Base-by-base conservation (phyloP, 2,113 vertebrate genomes). In the Paramormyrops kingsleyae region DNA sequence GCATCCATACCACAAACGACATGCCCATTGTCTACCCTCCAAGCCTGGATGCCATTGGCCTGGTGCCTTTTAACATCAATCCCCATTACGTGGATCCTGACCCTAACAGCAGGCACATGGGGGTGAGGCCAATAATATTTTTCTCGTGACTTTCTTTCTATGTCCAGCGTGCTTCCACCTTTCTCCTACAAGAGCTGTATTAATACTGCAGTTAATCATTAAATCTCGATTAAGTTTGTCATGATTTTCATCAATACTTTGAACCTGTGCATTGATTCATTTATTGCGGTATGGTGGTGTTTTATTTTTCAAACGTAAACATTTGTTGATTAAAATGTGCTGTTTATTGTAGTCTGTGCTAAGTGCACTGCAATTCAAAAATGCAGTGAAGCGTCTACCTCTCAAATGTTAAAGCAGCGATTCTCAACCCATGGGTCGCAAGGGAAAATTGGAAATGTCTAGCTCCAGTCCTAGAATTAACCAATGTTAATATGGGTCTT, bases 21-120 rank as follows among this genome's bases (percentile, higher is more conserved):
- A 97, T 98, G 96, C 97, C 97, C 87, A 97, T 97, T 89, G 96
- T 97, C 90, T 97, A 92, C 91, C 97, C 97, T 5, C 97, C 97
- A 47, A 95, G 96, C 88, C 94, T 97, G 90, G 46, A 93, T 31
- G 97, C 97, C 90, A 94, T 98, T 42, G 96, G 95, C 88, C 95
- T 98, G 90, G 95, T 97, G 59, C 96, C 97, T 89, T 98, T 98
- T 92, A 98, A 98, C 94, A 97, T 98, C 91, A 98, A 98, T 91
- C 97, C 97, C 0, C 97, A 98, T 93, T 98, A 95, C 92, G 93
- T 97, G 94, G 97, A 98, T 70, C 8, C 95, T 13, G 95, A 97
- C 90, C 89, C 90, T 53, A 92, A 92, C 92, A 97, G 96, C 92
- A 95, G 93, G 92, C 97, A 97, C 93, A 97, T 97, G 97, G 97